Percentiles rank a stretch among this genome's conserved stretches.
Evolutionary conservation across 2,797 vertebrate genomes (phyloP).

Genomic region (Darevskia mixta): DNA sequence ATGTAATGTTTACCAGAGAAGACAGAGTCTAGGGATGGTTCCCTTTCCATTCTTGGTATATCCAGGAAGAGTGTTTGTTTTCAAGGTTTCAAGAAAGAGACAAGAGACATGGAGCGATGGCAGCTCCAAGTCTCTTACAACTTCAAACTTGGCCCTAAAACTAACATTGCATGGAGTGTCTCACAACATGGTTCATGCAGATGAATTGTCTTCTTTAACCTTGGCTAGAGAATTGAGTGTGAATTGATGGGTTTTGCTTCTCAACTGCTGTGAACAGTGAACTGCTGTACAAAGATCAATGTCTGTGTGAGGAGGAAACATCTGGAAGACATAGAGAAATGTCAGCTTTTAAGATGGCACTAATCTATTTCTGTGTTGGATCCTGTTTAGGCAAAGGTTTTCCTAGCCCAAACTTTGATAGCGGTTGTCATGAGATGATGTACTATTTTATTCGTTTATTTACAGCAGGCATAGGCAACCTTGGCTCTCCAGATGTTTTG

Average conservation of each 20-base stretch:
- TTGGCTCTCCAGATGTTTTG: too few species aligned
- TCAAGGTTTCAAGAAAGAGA: neutral
- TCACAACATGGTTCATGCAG: slow-evolving; percentile 1
- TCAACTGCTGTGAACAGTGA: slow-evolving; percentile 16
- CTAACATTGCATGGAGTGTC: neutral
- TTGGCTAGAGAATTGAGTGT: neutral
- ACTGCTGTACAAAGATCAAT: neutral
- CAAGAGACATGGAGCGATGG: neutral
- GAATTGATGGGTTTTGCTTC: neutral
- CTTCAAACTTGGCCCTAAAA: too few species aligned
- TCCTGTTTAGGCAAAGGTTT: neutral
- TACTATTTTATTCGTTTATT: neutral
- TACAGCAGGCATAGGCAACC: neutral
- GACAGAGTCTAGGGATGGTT: too few species aligned
- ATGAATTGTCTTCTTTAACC: slow-evolving; percentile 25
- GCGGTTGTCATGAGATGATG: neutral
- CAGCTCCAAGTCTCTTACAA: neutral
- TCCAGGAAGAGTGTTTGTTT: neutral
- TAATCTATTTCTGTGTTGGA: neutral
- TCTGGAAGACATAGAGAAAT: slow-evolving; percentile 23
- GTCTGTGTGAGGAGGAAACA: neutral
- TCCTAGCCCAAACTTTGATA: neutral
- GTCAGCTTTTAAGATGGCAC: slow-evolving; percentile 3
- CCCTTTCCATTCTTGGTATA: too few species aligned
- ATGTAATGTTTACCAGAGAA: too few species aligned